These are phyloP conservation scores for Germaria angustata DNA, from an alignment of 2,888 invertebrate species.

Conservation along the genomic window DNA sequence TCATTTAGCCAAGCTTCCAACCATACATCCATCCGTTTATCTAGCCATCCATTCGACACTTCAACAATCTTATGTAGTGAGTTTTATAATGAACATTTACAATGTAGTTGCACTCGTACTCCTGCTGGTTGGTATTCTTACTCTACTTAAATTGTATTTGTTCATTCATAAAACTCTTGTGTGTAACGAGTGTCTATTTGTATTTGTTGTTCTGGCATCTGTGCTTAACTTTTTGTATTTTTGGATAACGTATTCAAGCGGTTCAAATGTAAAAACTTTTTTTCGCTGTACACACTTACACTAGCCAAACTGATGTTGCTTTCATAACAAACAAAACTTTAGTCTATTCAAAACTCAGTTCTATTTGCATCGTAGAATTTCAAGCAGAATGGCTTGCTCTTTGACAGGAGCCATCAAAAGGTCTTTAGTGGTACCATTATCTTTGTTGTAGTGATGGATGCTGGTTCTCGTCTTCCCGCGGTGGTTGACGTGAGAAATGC, in stretches of 20 bases:
- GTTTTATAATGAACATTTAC: slow-evolving; percentile 48
- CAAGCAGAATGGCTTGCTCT: slow-evolving; percentile 6
- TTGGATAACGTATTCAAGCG: slow-evolving; percentile 4
- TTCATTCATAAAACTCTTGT: slow-evolving; percentile 52
- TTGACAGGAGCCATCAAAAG: slow-evolving; percentile 13
- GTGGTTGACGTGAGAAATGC: too few relatives aligned
- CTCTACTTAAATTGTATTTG: slow-evolving; percentile 58
- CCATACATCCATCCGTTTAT: neutral
- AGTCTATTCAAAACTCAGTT: slow-evolving; percentile 10
- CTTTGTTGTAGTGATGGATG: too few relatives aligned
- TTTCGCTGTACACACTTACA: neutral
- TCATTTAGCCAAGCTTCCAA: slow-evolving; percentile 24
- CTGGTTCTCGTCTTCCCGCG: too few relatives aligned
- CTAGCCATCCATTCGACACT: neutral
- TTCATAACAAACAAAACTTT: neutral
- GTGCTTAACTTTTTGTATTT: neutral
- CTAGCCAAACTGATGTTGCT: neutral
- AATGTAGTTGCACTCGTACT: slow-evolving; percentile 19
- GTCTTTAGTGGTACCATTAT: neutral
- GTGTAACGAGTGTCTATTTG: slow-evolving; percentile 9
- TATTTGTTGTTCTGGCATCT: slow-evolving; percentile 16
- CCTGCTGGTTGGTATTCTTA: neutral
- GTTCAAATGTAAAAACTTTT: slow-evolving; percentile 20
- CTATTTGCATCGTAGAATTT: neutral
- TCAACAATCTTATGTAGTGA: neutral